Evolutionary conservation across 1,140 invertebrate species (phyloP).

Genomic region (Hydropsyche tenuis): DNA sequence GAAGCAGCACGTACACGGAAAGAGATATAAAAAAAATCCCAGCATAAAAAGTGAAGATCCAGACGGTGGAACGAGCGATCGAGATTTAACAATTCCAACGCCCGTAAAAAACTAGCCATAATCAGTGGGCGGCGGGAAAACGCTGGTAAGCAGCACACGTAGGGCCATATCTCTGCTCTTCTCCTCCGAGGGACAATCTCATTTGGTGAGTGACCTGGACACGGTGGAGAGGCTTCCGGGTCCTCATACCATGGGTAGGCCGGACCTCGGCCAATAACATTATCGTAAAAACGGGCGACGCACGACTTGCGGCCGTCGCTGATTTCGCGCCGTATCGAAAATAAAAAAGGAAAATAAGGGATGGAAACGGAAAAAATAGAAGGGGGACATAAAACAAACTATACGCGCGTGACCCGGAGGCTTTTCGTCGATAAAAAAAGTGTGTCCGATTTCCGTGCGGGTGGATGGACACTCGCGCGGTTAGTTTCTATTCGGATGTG

Average conservation of each 20-base stretch:
- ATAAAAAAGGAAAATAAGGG: background rate
- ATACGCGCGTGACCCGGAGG: no score
- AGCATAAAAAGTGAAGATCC: constrained; percentile 17
- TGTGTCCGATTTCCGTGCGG: no score
- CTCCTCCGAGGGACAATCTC: constrained; percentile 37
- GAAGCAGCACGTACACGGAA: background rate
- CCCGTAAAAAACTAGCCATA: constrained; percentile 29
- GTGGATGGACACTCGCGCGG: no score
- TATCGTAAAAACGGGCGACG: constrained; percentile 25
- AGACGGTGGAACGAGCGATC: background rate
- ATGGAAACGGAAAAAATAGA: background rate
- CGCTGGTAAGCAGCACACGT: constrained; percentile 30
- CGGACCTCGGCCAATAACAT: constrained; percentile 19
- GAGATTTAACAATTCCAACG: constrained; percentile 37
- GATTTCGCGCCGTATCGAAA: constrained; percentile 17
- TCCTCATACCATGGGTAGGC: background rate
- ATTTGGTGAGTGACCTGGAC: constrained; percentile 35
- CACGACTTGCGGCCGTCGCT: constrained; percentile 28
- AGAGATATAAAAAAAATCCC: constrained; percentile 24
- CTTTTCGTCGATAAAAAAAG: no score
- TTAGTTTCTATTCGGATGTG: no score
- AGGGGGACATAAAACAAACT: no score
- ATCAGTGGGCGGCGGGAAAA: constrained; percentile 10
- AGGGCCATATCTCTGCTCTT: constrained; percentile 15
- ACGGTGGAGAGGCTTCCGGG: background rate